phyloP scores from a whole-genome alignment of 2,113 vertebrate species.

The Calidris pygmaea region DNA sequence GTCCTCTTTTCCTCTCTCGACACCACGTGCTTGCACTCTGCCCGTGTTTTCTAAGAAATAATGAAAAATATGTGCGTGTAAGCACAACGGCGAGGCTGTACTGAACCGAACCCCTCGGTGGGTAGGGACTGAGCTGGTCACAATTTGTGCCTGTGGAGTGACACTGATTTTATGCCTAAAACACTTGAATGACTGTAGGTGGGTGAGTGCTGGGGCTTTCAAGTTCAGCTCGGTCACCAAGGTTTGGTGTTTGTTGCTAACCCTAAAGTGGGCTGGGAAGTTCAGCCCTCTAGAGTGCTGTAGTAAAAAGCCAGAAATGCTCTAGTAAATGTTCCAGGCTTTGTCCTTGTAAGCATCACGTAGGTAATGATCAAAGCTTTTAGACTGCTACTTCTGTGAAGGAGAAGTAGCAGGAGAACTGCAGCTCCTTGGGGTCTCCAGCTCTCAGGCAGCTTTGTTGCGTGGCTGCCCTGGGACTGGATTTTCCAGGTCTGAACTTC shows the following conservation, averaged over 20 bases:
- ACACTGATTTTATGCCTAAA: not conserved
- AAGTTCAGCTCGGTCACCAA: not conserved
- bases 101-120: not conserved
- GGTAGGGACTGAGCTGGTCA: not conserved
- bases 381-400: not conserved
- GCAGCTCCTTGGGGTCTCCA: not conserved
- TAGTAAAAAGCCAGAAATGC: not conserved
- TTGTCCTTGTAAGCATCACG: not conserved
- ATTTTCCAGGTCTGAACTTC: not conserved
- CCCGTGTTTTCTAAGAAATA: not conserved
- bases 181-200: not conserved
- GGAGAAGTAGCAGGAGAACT: not conserved
- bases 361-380: not conserved
- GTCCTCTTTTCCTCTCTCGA: not conserved
- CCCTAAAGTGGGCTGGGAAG: not conserved
- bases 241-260: not conserved
- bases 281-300: not conserved
- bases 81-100: not conserved
- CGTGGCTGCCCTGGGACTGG: not conserved
- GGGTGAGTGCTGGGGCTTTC: not conserved
- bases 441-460: not conserved
- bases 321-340: not conserved
- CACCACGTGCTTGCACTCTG: fast-evolving
- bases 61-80: not conserved
- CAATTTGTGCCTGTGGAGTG: not conserved